Base-by-base conservation (phyloP, 2,888 invertebrate species). In the Pollenia griseotomentosa region DNA sequence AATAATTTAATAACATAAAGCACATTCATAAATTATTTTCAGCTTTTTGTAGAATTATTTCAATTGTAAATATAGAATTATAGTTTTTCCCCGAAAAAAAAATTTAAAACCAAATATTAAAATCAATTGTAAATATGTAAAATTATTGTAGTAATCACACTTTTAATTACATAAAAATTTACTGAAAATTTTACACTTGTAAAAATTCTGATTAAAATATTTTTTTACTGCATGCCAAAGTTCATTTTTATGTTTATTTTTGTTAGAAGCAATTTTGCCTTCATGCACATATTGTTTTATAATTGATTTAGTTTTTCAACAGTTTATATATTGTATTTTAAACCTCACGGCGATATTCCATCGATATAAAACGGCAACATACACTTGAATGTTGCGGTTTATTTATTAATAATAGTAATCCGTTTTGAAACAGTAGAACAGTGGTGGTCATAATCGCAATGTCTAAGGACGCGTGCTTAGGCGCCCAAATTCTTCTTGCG, bases 41-140 rank as follows among this genome's bases (percentile, higher is more conserved):
- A 88, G 86, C 83, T 88, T 51, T 82, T 82, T 59, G 87, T 77
- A 85, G 70, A 85, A 87, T 85, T 83, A 88, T 83, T 89, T 88
- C 80, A 85, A 33, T 74, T 88, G 85, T 86, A 87, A 65, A 85
- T 73, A 48, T 7, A 7, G 33, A 9, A 2, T 19, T 6, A 3
- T 16, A 12, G 4, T 57, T 16, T 55, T 23, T 23, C 23, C 2
- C 5, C 16, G 40, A 19, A 51, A 48, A 9, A n/a, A 61, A 48
- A 51, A 12, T 3, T 23, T 33, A 33, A 2, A 33, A 33, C 33
- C 4, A 59, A 61, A 51, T n/a, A 10, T 23, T 42, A 23, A 7
- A 46, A n/a, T 23, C 23, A 42, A 48, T 42, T 70, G 40, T 51
- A 48, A 79, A 68, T 61, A 46, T 5, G 16, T 8, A 11, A 2